Conservation (phyloP, 2,797 vertebrate genomes). For the Enoplosus armatus region DNA sequence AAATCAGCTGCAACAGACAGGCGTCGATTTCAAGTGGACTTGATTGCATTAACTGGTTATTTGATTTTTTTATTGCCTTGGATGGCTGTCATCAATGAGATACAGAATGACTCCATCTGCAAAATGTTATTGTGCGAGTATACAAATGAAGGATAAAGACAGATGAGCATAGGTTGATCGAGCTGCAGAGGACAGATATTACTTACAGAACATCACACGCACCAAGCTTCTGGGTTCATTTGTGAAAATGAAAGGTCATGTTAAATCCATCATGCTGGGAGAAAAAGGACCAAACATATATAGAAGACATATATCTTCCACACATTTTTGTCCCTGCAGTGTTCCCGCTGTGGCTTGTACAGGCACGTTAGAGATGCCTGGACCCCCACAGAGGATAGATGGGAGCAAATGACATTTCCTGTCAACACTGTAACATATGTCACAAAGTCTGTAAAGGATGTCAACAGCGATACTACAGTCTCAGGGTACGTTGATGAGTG, state of each 20-base stretch:
- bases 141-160: slow-evolving; percentile 29
- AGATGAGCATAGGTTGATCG: slow-evolving; percentile 18
- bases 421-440: slow-evolving; percentile 57
- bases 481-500: slow-evolving; percentile 45
- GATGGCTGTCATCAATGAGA: slow-evolving; percentile 30
- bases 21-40: slow-evolving; percentile 32
- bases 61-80: slow-evolving; percentile 32
- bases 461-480: slow-evolving; percentile 41
- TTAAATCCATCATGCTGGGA: slow-evolving; percentile 24
- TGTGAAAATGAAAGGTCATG: neutral
- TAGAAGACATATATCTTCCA: slow-evolving; percentile 18
- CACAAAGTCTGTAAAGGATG: slow-evolving; percentile 51
- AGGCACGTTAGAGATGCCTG: slow-evolving; percentile 25
- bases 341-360: slow-evolving; percentile 35
- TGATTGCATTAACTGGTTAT: slow-evolving; percentile 41
- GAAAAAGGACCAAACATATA: slow-evolving; percentile 1
- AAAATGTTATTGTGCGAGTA: slow-evolving; percentile 10
- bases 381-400: slow-evolving; percentile 49
- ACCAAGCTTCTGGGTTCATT: neutral
- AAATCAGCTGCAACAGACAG: slow-evolving; percentile 36
- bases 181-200: slow-evolving; percentile 5
- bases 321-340: slow-evolving; percentile 20
- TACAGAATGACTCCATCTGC: slow-evolving; percentile 1
- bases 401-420: slow-evolving; percentile 59
- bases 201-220: neutral